phyloP scores from a whole-genome alignment of 2,113 vertebrate species.

The Myotis lucifugus region DNA sequence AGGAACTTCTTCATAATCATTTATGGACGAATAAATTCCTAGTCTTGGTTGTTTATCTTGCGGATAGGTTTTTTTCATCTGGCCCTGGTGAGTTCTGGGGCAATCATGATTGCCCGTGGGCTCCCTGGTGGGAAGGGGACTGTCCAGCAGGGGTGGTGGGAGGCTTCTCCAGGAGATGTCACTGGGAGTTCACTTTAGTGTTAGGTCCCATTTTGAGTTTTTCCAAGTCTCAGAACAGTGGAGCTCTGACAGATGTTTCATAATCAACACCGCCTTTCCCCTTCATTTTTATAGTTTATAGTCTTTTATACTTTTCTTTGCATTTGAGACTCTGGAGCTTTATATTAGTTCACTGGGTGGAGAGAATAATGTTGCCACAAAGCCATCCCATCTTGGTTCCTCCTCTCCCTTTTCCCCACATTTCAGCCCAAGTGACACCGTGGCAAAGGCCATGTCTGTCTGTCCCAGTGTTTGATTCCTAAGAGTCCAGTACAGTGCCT shows the following conservation, averaged over 20 bases:
- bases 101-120: not conserved
- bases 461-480: not conserved
- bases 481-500: not conserved
- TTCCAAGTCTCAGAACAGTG: not conserved
- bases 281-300: not conserved
- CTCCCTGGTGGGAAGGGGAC: not conserved
- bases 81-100: constrained; percentile 29
- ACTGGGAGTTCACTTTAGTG: not conserved
- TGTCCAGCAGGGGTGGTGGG: not conserved
- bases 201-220: not conserved
- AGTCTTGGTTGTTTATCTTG: constrained; percentile 56
- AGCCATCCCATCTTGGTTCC: not conserved
- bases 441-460: not conserved
- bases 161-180: not conserved
- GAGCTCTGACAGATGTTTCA: not conserved
- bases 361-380: not conserved
- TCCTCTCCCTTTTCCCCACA: not conserved
- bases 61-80: not conserved
- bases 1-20: constrained; percentile 56
- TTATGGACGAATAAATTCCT: constrained; percentile 59
- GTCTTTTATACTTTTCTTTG: not conserved
- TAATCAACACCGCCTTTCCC: not conserved
- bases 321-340: not conserved
- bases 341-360: not conserved
- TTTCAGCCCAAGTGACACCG: not conserved